A percentile compares a stretch with the other conserved stretches of the same genome.
Evolutionary conservation across 2,888 invertebrate species (phyloP).

Genomic region (Metallyticus violacea): DNA sequence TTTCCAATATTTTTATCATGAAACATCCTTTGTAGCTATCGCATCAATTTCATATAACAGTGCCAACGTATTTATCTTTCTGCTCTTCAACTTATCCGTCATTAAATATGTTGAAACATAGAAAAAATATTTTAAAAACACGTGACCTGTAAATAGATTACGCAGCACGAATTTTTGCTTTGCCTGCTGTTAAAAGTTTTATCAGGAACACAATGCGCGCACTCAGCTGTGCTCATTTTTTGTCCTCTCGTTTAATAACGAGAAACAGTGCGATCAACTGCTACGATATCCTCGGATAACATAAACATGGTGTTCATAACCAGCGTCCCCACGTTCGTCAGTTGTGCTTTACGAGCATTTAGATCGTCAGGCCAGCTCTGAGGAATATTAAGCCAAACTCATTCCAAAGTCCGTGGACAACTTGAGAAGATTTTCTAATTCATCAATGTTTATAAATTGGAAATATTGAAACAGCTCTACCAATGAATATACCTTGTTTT

Average conservation of each 20-base stretch:
- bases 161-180: neutral
- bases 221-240: neutral
- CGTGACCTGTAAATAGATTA: neutral
- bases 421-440: no score
- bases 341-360: no score
- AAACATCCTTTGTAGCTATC: neutral
- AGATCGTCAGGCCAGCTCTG: no score
- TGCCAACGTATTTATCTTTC: neutral
- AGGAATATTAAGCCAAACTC: no score
- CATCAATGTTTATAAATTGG: no score
- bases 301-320: neutral
- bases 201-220: neutral
- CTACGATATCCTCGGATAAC: neutral
- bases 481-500: no score
- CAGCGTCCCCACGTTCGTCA: neutral
- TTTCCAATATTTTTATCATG: neutral
- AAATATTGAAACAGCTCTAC: no score
- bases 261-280: neutral
- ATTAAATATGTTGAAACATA: neutral
- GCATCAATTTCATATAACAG: neutral
- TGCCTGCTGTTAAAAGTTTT: neutral
- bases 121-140: neutral
- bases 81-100: neutral
- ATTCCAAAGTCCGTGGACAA: no score
- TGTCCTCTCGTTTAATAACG: neutral